Base-by-base conservation (phyloP, 2,113 vertebrate genomes). In the Phalacrocorax aristotelis region DNA sequence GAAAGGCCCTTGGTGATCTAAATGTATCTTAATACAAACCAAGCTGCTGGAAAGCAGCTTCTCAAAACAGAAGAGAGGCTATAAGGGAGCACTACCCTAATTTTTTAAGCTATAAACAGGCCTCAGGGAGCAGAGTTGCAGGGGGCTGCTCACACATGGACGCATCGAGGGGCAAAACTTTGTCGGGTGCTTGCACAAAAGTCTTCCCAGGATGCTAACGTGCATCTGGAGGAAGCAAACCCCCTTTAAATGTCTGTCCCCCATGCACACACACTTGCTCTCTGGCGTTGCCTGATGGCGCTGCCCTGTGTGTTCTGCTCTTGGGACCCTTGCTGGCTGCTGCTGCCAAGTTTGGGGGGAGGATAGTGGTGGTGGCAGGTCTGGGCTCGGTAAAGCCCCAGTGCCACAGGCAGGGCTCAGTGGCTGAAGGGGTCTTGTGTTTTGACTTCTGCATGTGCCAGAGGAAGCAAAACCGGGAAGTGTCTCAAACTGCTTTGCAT, bases 381-480 rank as follows among this genome's bases (percentile, higher is more conserved):
- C 42, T 44, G 75, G 30, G 46, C 6, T 12, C 7, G 16, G 32
- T 3, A 0, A 38, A 66, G 54, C 58, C 48, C 61, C 13, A 5
- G 75, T 22, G 36, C 48, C 1, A 6, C 29, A 15, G 57, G 57
- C 38, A 60, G 49, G 66, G 69, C 91, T 57, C 18, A 5, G 80
- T 7, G 2, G 46, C 74, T n/a, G 72, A 70, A 84, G 87, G 72
- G 64, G 51, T 30, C 54, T 76, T 66, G n/a, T 87, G 91, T 93
- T 96, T 86, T 93, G 93, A 78, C 40, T 91, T 81, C 57, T 91
- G 89, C 61, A 1, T 96, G 91, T 94, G 95, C 82, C 95, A 76
- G 95, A 96, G 95, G 95, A 96, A 96, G 87, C 65, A 52, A 55
- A 96, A 91, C 83, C 40, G 89, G 93, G 94, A 93, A 94, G 72